Evolutionary conservation across 2,797 vertebrate species (phyloP), one percentile per base, ranked within the genome.

Genomic region (Glyptemys insculpta): DNA sequence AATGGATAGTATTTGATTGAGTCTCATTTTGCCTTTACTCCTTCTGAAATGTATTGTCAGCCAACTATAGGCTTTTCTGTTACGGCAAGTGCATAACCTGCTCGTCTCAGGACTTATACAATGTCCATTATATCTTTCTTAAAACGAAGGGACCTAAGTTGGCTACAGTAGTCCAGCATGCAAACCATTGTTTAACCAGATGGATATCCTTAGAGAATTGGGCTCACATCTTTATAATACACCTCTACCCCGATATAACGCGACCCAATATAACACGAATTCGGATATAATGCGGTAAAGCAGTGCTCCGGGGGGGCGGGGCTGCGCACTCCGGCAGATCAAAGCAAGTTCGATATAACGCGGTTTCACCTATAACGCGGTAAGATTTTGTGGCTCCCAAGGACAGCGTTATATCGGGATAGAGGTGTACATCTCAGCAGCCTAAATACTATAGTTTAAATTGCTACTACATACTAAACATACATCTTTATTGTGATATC

Each of bases 31-130:
- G 54, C 65, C 93, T 62, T 37, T 52, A 82, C n/a, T 74, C 23
- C 12, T 96, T 21, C 50, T 95, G 65, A 79, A 90, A 88, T 65
- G 72, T 41, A 81, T 19, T 83, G 57, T 86, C 91, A 91, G 57
- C 50, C 49, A 83, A 18, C 91, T 52, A 47, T 74, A 59, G 9
- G 9, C 31, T 34, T 57, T 62, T 31, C 34, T 84, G 27, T 52
- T 86, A 52, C 74, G 87, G 37, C 44, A 94, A 83, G 2, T 29
- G 25, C 81, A 62, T 49, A 94, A 72, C 29, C 31, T 84, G 2
- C 27, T 8, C 3, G 79, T 79, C 53, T 96, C 56, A 81, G 85
- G 54, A 76, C 3, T 85, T 68, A 11, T 37, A 68, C 34, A 68
- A 47, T 21, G 78, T 47, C 80, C 79, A 37, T 14, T 90, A 52